Evolutionary conservation across 1,140 invertebrate genomes (phyloP), one percentile per base, ranked within the genome.

Genomic region (Drosophila pruinosa): DNA sequence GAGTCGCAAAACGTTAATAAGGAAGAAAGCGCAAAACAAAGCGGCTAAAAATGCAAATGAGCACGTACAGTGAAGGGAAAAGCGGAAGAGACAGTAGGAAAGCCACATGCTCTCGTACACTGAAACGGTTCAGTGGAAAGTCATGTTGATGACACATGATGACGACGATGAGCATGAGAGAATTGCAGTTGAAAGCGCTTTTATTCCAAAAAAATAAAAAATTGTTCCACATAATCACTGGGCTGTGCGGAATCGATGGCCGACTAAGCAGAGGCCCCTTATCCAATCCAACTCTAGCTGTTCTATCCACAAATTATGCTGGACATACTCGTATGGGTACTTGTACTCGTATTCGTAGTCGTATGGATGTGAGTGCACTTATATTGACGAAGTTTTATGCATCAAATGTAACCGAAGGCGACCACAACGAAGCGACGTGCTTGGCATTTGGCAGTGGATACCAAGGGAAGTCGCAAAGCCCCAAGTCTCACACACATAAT

Each of bases 331-430:
- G n/a, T n/a, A n/a, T n/a, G n/a, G n/a, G n/a, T n/a, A n/a, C n/a
- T n/a, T 48, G 10, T 12, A n/a, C 12, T 10, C 6, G 8, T 6
- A 14, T 34, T n/a, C n/a, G n/a, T n/a, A n/a, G n/a, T n/a, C n/a
- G n/a, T n/a, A 24, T 53, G 50, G 12, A 38, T 38, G 19, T 53
- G 28, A 43, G 26, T 50, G n/a, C 15, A 31, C 17, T 17, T 28
- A 34, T 64, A 50, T 89, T 82, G 82, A 71, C 75, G 62, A 71
- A 71, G 81, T 63, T 78, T 88, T 88, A 81, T 86, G 82, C 81
- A 86, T 82, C 80, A 78, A 86, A 82, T 88, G 82, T 78, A 88
- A 86, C 73, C 81, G 69, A 78, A 75, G 81, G 81, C 81, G 71
- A 72, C 70, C 53, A 19, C 48, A 54, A 26, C 31, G 34, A 19